Conservation (phyloP, 2,888 invertebrate genomes). For the Trisateles emortualis region DNA sequence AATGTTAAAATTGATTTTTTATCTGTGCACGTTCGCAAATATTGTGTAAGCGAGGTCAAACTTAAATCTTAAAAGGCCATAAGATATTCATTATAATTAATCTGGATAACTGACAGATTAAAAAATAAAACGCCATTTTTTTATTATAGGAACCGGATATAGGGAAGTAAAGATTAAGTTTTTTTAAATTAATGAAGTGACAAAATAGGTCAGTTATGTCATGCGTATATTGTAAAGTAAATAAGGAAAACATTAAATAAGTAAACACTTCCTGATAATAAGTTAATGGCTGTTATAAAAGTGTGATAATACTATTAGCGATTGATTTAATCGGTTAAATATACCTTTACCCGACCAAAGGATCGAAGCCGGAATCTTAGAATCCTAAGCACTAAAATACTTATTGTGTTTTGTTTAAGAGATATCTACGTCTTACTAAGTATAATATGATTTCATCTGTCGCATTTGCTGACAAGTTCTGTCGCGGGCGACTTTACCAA, state of each 20-base stretch:
- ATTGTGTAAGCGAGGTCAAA: constrained; percentile 51
- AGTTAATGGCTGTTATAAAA: too few relatives aligned
- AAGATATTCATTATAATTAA: constrained; percentile 38
- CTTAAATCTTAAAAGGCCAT: constrained; percentile 45
- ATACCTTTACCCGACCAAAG: too few relatives aligned
- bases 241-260: background rate
- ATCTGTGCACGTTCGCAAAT: constrained; percentile 2
- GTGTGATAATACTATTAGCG: too few relatives aligned
- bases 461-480: too few relatives aligned
- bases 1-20: constrained; percentile 9
- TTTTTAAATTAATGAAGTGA: constrained; percentile 15
- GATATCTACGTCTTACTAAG: too few relatives aligned
- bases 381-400: too few relatives aligned
- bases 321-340: too few relatives aligned
- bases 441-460: too few relatives aligned
- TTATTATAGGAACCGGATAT: constrained; percentile 43
- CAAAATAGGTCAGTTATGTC: constrained; percentile 15
- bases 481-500: too few relatives aligned
- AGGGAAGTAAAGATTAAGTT: constrained; percentile 16
- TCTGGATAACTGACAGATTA: constrained; percentile 36
- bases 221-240: background rate
- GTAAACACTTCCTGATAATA: background rate
- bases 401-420: too few relatives aligned
- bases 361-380: too few relatives aligned
- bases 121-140: constrained; percentile 14